These are phyloP conservation scores for Melipona bicolor DNA, from an alignment of 2,888 invertebrate species.

Conservation along the genomic window DNA sequence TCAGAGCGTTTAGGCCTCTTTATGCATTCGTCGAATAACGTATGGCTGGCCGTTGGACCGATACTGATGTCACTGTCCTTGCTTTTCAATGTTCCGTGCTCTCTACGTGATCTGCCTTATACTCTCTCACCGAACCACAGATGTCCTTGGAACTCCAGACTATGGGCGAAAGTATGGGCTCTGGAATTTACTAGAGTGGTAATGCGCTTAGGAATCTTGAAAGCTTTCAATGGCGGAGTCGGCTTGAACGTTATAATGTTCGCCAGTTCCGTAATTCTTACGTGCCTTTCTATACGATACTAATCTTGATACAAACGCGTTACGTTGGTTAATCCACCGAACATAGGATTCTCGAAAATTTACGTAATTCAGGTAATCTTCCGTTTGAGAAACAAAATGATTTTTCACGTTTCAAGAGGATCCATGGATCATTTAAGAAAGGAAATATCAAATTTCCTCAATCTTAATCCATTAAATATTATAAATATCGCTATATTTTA, in stretches of 20 bases:
- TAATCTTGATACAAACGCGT: not conserved
- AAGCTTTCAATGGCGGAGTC: not conserved
- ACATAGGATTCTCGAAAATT: not conserved
- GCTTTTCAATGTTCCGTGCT: conserved; percentile 30
- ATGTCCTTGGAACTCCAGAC: conserved; percentile 10
- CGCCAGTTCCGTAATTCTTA: not conserved
- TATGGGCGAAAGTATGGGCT: conserved; percentile 12
- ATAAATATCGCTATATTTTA: no score
- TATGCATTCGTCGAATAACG: conserved; percentile 59
- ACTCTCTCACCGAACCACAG: not conserved
- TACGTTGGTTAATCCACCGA: not conserved
- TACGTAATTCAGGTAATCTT: no score
- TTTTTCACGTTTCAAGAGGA: no score
- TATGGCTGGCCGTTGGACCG: conserved; percentile 47
- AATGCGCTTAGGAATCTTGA: not conserved
- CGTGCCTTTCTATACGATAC: not conserved
- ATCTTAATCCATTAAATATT: not conserved
- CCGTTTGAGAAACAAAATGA: no score
- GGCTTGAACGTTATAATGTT: not conserved
- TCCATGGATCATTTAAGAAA: not conserved
- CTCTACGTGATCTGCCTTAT: conserved; percentile 30
- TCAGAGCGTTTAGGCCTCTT: conserved; percentile 60
- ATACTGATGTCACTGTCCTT: conserved; percentile 55
- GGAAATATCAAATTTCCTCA: not conserved
- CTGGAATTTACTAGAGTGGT: not conserved